Conservation (phyloP, 2,888 invertebrate species). For the Xestia rhomboidea region DNA sequence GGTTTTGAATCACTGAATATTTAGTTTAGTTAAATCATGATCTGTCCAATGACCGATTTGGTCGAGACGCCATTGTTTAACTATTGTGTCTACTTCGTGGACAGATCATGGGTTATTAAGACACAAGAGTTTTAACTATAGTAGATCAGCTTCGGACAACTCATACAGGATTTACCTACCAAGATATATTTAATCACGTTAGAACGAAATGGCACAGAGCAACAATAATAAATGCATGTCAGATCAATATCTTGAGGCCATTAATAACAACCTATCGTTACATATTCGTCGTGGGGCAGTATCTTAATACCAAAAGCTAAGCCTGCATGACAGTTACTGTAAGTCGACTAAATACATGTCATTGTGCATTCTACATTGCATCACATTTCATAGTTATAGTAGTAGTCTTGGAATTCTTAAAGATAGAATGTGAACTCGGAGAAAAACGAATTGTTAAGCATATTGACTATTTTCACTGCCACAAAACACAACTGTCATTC, state of each 20-base stretch:
- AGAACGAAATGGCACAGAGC: constrained; percentile 68
- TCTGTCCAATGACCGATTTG: too few relatives aligned
- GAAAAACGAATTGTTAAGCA: not conserved
- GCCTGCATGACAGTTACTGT: constrained; percentile 18
- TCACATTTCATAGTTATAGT: not conserved
- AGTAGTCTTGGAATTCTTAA: not conserved
- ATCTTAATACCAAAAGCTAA: constrained; percentile 1
- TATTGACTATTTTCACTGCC: not conserved
- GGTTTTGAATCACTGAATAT: constrained; percentile 8
- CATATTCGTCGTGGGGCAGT: constrained; percentile 41
- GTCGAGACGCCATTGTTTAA: too few relatives aligned
- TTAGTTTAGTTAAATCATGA: constrained; percentile 16
- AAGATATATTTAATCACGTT: constrained; percentile 16
- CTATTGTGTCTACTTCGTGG: too few relatives aligned
- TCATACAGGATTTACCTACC: constrained; percentile 23
- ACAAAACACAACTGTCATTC: not conserved
- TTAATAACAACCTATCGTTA: constrained; percentile 58
- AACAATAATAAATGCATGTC: constrained; percentile 63
- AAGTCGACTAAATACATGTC: not conserved
- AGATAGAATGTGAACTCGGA: not conserved
- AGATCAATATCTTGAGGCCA: constrained; percentile 65
- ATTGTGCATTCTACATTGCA: constrained; percentile 11
- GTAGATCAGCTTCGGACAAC: constrained; percentile 8
- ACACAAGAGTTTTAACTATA: not conserved
- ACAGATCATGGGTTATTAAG: too few relatives aligned